Percentiles rank a stretch among this genome's conserved stretches.
These are phyloP conservation scores for Tichodroma muraria DNA, from an alignment of 2,113 vertebrate genomes.

Conservation along the genomic window DNA sequence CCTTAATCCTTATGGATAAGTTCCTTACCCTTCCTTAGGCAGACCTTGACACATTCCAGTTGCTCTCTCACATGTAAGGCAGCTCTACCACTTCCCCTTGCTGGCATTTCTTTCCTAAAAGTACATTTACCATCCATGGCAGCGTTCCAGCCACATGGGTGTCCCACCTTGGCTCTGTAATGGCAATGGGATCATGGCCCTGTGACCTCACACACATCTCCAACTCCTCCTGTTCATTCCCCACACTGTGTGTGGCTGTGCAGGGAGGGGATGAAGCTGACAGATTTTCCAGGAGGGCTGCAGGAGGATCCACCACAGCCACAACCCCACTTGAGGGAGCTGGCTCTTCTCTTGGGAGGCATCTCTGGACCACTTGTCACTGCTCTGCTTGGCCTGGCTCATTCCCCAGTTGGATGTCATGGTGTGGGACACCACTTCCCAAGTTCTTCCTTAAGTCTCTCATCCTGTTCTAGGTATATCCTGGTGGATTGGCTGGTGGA, in stretches of 20 bases:
- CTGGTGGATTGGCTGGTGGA: conserved; percentile 97
- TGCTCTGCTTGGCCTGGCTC: neutral
- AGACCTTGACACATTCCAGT: neutral
- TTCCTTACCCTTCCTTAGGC: neutral
- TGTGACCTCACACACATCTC: neutral
- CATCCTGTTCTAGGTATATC: conserved; percentile 80
- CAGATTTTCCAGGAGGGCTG: neutral
- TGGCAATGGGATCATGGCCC: neutral
- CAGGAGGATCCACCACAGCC: neutral
- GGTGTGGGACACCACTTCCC: neutral
- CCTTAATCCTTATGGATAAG: neutral
- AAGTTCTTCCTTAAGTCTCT: neutral
- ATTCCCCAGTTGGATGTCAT: neutral
- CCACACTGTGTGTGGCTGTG: neutral
- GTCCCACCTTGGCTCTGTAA: neutral
- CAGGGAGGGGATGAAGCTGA: neutral
- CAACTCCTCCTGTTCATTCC: neutral
- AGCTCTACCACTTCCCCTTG: neutral
- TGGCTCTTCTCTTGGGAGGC: neutral
- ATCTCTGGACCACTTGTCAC: neutral
- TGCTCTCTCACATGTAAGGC: neutral
- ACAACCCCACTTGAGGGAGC: neutral
- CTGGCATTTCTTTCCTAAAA: neutral
- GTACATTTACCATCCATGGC: neutral
- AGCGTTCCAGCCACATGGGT: neutral